These are phyloP conservation scores for Alviniconcha marisindica DNA, from an alignment of 1,140 invertebrate species.

Conservation along the genomic window DNA sequence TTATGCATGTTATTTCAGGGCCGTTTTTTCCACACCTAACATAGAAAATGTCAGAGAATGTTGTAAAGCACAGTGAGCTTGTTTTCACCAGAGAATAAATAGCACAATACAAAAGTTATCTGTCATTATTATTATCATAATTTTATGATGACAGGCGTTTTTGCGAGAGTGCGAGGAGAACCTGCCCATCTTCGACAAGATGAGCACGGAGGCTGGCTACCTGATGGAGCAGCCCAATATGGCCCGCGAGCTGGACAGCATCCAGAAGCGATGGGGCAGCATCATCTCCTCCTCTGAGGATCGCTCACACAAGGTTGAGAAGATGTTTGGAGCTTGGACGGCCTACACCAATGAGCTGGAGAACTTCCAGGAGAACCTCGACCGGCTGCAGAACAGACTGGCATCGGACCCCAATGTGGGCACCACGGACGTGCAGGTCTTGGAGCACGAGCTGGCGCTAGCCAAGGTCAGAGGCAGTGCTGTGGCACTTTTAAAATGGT, in stretches of 20 bases:
- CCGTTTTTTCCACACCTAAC: no score
- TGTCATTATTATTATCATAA: no score
- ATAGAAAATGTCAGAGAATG: no score
- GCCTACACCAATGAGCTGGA: constrained; percentile 63
- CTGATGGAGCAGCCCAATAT: constrained; percentile 79
- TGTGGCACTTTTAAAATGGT: no score
- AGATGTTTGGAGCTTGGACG: constrained; percentile 66
- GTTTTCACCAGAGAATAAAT: no score
- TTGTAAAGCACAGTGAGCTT: no score
- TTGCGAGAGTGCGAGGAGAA: constrained; percentile 87
- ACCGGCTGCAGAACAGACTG: constrained; percentile 66
- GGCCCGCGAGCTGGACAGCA: constrained; percentile 71
- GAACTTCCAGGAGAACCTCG: constrained; percentile 65
- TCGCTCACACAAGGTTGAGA: constrained; percentile 66
- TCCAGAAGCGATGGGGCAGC: constrained; percentile 75
- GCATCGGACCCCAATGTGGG: constrained; percentile 64
- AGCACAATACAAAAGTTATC: no score
- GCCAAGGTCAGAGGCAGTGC: no score
- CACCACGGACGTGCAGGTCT: constrained; percentile 68
- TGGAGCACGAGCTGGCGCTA: constrained; percentile 70
- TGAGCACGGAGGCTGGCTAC: constrained; percentile 70
- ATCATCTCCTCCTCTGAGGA: constrained; percentile 65
- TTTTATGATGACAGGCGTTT: constrained; percentile 73
- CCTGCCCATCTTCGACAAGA: constrained; percentile 76
- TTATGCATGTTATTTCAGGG: no score